A percentile compares a stretch with the other conserved stretches of the same genome.
These are phyloP conservation scores for Pherbina coryleti DNA, from an alignment of 2,888 invertebrate species.

Conservation along the genomic window DNA sequence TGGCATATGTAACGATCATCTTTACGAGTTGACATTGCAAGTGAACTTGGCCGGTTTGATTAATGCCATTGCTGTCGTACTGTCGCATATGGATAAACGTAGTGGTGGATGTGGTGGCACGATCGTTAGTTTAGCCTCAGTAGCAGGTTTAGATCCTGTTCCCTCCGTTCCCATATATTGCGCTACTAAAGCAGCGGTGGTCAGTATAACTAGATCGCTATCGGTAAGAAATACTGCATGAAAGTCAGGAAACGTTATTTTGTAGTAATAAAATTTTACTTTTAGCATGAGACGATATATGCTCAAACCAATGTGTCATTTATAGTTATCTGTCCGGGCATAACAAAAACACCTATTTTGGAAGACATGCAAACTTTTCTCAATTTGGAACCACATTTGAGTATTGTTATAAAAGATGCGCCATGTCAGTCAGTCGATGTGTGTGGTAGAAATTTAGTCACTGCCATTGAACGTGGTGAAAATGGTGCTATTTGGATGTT, in stretches of 20 bases:
- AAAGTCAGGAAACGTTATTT: constrained; percentile 5
- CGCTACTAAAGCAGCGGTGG: constrained; percentile 66
- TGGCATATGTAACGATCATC: constrained; percentile 54
- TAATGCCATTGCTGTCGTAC: constrained; percentile 58
- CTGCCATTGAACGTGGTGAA: neutral
- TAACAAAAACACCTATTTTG: constrained; percentile 57
- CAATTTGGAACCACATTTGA: constrained; percentile 54
- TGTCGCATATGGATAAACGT: constrained; percentile 67
- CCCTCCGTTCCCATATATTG: constrained; percentile 63
- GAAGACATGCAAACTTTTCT: constrained; percentile 54
- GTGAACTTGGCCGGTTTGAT: constrained; percentile 59
- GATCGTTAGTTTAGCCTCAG: constrained; percentile 67
- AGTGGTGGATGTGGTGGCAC: constrained; percentile 67
- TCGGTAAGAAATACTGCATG: constrained; percentile 51
- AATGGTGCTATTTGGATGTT: neutral
- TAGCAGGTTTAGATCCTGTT: constrained; percentile 58
- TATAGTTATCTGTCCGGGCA: constrained; percentile 63
- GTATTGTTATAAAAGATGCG: constrained; percentile 16
- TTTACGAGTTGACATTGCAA: constrained; percentile 55
- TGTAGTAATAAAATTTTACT: neutral
- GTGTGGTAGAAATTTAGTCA: neutral
- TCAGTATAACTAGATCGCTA: constrained; percentile 66
- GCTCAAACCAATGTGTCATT: constrained; percentile 59
- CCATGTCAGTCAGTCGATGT: neutral
- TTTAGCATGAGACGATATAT: constrained; percentile 33